Evolutionary conservation across 2,797 vertebrate genomes (phyloP).

Genomic region (Coccyzus lansbergi): DNA sequence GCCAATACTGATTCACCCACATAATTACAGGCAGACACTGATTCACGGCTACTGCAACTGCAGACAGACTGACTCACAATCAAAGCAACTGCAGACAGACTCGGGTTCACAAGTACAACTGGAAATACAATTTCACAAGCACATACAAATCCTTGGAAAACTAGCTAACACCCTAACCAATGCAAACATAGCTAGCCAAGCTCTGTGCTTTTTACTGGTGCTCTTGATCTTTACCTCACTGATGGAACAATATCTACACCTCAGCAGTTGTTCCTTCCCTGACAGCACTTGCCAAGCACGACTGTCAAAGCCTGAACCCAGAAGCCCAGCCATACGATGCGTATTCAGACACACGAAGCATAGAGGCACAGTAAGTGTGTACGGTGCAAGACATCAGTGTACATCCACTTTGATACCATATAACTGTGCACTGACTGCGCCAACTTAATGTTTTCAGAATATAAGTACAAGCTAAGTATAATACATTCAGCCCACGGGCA

Average conservation of each 20-base stretch:
- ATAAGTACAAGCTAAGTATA: slow-evolving; percentile 19
- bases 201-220: fast-evolving
- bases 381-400: background rate
- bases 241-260: background rate
- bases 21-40: slow-evolving; percentile 64
- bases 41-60: slow-evolving; percentile 69
- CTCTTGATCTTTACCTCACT: slow-evolving; percentile 1
- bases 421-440: background rate
- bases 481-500: slow-evolving; percentile 36
- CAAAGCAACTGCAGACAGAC: slow-evolving; percentile 63
- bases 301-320: background rate
- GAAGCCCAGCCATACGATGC: background rate
- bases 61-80: slow-evolving; percentile 66
- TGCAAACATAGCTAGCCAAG: fast-evolving
- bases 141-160: background rate
- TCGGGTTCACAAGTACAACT: slow-evolving; percentile 42
- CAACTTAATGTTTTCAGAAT: background rate
- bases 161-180: background rate
- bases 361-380: background rate
- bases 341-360: background rate
- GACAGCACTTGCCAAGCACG: background rate
- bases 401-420: background rate
- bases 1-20: slow-evolving; percentile 57
- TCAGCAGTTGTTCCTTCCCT: background rate
- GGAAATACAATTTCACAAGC: background rate